phyloP scores from a whole-genome alignment of 2,113 vertebrate genomes.

The Platysternon megacephalum region DNA sequence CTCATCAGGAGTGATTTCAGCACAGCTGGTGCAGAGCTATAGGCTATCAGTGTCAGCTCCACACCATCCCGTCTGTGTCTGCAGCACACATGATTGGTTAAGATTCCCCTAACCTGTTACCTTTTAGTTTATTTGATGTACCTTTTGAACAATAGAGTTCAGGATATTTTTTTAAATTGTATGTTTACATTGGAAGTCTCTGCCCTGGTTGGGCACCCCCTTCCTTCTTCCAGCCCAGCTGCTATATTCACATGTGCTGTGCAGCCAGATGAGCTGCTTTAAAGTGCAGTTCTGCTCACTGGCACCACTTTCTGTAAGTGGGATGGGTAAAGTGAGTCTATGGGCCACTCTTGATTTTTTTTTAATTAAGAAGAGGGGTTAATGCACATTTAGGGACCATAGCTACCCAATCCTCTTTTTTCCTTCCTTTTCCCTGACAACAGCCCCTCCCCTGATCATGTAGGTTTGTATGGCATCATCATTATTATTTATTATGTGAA shows the following conservation, averaged over 20 bases:
- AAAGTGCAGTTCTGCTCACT: fast-evolving
- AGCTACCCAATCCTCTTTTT: background rate
- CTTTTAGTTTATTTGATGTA: background rate
- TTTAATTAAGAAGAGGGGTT: background rate
- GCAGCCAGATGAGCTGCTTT: conserved; percentile 22
- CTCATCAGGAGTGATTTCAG: background rate
- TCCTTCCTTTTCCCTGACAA: background rate
- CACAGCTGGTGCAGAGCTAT: background rate
- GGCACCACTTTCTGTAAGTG: background rate
- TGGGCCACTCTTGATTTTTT: background rate
- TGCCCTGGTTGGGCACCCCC: background rate
- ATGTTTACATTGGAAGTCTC: background rate
- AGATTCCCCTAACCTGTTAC: background rate
- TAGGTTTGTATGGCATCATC: background rate
- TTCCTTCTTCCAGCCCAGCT: conserved; percentile 32
- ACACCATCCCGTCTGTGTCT: background rate
- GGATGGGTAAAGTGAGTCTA: background rate
- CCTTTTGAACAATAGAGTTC: background rate
- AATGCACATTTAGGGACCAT: background rate
- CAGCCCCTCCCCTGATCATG: background rate
- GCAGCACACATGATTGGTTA: background rate
- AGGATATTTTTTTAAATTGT: conserved; percentile 4
- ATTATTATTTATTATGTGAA: background rate
- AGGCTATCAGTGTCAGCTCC: background rate
- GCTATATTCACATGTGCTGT: background rate